Evolutionary conservation across 2,113 vertebrate genomes (phyloP).

Genomic region (Rhipidura dahli): DNA sequence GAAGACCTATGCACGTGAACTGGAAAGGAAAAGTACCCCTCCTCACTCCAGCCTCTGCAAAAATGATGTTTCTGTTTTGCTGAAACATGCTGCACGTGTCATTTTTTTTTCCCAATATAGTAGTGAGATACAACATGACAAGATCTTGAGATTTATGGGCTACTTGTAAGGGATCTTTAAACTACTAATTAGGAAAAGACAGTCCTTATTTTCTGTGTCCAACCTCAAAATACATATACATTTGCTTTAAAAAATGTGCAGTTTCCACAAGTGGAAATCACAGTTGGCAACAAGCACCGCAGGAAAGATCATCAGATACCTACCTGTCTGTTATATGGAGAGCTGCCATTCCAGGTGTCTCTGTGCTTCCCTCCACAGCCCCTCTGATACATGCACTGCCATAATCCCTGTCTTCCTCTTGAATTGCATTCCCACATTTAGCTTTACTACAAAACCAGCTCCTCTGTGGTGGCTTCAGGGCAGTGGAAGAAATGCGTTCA

Average conservation of each 20-base stretch:
- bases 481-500: background rate
- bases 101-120: background rate
- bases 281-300: background rate
- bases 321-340: background rate
- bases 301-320: background rate
- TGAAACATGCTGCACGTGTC: background rate
- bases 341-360: background rate
- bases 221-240: background rate
- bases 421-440: background rate
- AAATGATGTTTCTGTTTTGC: background rate
- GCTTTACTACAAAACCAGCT: background rate
- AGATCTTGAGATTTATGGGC: background rate
- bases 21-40: background rate
- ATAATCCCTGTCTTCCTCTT: background rate
- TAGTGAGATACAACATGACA: background rate
- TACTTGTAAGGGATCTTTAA: background rate
- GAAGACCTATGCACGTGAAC: background rate
- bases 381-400: background rate
- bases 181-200: background rate
- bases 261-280: background rate
- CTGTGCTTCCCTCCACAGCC: background rate
- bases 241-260: background rate
- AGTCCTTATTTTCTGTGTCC: background rate
- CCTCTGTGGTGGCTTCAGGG: background rate
- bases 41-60: background rate